Base-by-base conservation (phyloP, 1,140 invertebrate species). In the Chrysomallon squamiferum region DNA sequence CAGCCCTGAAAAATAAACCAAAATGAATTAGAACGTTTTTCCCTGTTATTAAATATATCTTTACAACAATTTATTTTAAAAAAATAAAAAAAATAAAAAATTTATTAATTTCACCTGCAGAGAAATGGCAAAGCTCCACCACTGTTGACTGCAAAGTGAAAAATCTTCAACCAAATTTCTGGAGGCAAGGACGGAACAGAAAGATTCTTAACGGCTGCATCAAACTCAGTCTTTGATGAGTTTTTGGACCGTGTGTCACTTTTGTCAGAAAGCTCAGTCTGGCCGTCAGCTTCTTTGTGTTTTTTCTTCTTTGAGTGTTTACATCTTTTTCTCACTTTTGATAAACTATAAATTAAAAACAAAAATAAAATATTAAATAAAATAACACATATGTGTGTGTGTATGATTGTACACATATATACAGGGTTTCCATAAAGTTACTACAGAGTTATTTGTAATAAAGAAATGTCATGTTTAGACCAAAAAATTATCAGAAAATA, bases 51-150 rank as follows among this genome's bases (percentile, higher is more conserved):
- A 18, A n/a, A 49, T 22, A 7, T 49, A 4, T 6, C 7, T 11
- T 6, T 7, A 7, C 47, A 49, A 22, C 18, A 49, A 18, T 25
- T 49, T 49, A 25, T 49, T 7, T 7, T 22, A 4, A 2, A 22
- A 2, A 56, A 18, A 56, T 6, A 25, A 2, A 15, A 56, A 18
- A 5, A 25, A 29, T 29, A 7, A 6, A 29, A 56, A 25, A 6
- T 6, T 29, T 33, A 29, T 15, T 33, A 6, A 3, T 29, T 22
- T 15, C 83, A 92, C 91, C 89, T 91, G 65, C 90, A 86, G 65
- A 93, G 84, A 73, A 90, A 88, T 49, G 93, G 93, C 74, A 94
- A 84, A 66, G 89, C 88, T 49, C 93, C 92, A 76, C 91, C 89
- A 65, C 87, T 87, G 57, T 87, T 80, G 27, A 90, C 88, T 54